Conservation (phyloP, 2,797 vertebrate genomes). For the Anableps anableps region DNA sequence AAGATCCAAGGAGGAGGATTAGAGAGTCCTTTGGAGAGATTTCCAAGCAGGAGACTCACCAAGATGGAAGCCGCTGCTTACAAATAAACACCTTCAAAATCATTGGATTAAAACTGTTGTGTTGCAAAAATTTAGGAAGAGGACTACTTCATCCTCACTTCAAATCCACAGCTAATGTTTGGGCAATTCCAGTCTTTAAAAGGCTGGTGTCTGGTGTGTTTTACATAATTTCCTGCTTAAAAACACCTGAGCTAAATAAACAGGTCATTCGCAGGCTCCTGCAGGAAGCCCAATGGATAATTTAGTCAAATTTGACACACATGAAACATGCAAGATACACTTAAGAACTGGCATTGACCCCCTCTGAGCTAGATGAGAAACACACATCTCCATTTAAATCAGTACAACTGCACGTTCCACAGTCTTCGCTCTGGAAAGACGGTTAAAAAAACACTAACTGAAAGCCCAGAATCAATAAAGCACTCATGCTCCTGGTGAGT, state of each 20-base stretch:
- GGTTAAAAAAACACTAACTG: neutral
- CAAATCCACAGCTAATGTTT: neutral
- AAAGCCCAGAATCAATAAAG: neutral
- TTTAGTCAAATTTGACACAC: no score
- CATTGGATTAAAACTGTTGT: neutral
- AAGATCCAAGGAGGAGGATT: neutral
- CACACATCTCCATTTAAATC: neutral
- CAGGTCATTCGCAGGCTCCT: no score
- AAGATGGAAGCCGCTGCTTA: neutral
- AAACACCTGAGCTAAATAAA: neutral
- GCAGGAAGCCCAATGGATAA: no score
- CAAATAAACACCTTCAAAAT: neutral
- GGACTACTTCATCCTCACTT: no score
- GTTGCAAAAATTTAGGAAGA: no score
- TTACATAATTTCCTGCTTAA: neutral
- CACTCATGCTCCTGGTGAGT: neutral
- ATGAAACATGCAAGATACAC: no score
- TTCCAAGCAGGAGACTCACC: neutral
- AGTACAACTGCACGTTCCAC: neutral
- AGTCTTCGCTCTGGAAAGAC: neutral
- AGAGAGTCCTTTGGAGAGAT: no score
- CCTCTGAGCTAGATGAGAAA: no score
- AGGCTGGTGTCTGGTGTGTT: neutral
- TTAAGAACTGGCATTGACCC: no score
- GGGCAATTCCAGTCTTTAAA: neutral